These are phyloP conservation scores for Caenorhabditis sp. DNA, from an alignment of 2,888 invertebrate species.

Conservation along the genomic window DNA sequence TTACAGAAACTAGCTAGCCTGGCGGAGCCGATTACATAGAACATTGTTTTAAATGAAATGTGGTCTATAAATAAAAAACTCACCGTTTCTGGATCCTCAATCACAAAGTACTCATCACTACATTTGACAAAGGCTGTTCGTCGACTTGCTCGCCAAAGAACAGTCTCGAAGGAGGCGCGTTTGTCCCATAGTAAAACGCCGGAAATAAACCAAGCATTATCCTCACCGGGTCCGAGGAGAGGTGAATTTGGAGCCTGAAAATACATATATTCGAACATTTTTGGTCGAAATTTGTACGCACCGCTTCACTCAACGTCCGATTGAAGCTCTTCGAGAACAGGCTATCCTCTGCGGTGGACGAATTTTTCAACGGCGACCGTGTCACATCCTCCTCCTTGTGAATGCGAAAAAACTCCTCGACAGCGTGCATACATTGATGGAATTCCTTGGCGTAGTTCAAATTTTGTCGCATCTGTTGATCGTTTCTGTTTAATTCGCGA, in stretches of 20 bases:
- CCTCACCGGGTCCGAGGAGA: constrained; percentile 20
- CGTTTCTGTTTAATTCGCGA: constrained; percentile 60
- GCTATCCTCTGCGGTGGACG: constrained; percentile 26
- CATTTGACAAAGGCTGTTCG: constrained; percentile 94
- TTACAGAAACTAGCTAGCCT: no score
- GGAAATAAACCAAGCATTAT: constrained; percentile 81
- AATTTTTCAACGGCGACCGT: constrained; percentile 22
- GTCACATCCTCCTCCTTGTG: constrained; percentile 37
- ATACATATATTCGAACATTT: neutral
- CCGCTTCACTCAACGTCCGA: constrained; percentile 11
- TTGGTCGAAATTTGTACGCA: constrained; percentile 11
- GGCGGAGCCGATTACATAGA: no score
- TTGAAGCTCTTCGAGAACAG: constrained; percentile 35
- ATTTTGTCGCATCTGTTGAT: constrained; percentile 43
- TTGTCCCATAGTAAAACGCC: constrained; percentile 92
- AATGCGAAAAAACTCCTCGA: constrained; percentile 56
- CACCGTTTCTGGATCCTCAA: constrained; percentile 91
- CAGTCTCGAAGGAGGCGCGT: constrained; percentile 91
- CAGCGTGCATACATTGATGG: constrained; percentile 40
- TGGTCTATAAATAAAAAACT: no score
- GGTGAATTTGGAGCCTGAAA: constrained; percentile 23
- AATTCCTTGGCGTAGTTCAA: constrained; percentile 48
- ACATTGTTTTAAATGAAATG: no score
- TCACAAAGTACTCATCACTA: constrained; percentile 88
- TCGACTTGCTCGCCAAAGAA: constrained; percentile 95